Evolutionary conservation across 2,113 vertebrate genomes (phyloP), one percentile per base, ranked within the genome.

Genomic region (Triplophysa dalaica): DNA sequence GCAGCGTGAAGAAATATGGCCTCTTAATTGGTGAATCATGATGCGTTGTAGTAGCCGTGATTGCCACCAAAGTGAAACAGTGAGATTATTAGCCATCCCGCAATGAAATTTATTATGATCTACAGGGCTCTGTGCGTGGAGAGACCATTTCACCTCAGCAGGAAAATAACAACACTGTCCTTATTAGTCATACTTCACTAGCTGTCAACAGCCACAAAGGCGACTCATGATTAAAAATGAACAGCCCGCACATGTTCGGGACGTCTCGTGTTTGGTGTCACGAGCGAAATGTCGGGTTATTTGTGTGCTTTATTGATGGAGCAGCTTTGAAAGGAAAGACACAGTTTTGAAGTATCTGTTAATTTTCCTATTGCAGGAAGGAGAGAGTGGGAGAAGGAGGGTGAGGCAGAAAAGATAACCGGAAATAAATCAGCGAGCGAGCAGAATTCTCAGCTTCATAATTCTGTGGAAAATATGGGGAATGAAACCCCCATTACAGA

Each of bases 11-110:
- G 91, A 92, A 90, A 91, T 91, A 92, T 89, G 90, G 89, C 89
- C 90, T 90, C 88, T 90, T 93, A 92, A 93, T 92, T 93, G 91
- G 90, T 89, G 90, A 91, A 92, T 93, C 91, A 92, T 92, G 91
- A 89, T 90, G 87, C 88, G 82, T 89, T 91, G 86, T 90, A 84
- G 83, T 86, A 90, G 89, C 89, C 88, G 87, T 92, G 91, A 92
- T 90, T 89, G 90, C 90, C 91, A 92, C 87, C 78, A 84, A 87
- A 92, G 90, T 90, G 87, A 90, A 90, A 93, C 90, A 90, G 87
- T 82, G 79, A 86, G 87, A 91, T 92, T 91, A 92, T 92, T 90
- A 91, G 84, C 84, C 84, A 85, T 77, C 82, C 82, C 58, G 82
- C 84, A 82, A 85, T 83, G 82, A 83, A 79, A 79, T 81, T 79